Evolutionary conservation across 2,113 vertebrate species (phyloP), one percentile per base, ranked within the genome.

Genomic region (Pyrgilauda ruficollis): DNA sequence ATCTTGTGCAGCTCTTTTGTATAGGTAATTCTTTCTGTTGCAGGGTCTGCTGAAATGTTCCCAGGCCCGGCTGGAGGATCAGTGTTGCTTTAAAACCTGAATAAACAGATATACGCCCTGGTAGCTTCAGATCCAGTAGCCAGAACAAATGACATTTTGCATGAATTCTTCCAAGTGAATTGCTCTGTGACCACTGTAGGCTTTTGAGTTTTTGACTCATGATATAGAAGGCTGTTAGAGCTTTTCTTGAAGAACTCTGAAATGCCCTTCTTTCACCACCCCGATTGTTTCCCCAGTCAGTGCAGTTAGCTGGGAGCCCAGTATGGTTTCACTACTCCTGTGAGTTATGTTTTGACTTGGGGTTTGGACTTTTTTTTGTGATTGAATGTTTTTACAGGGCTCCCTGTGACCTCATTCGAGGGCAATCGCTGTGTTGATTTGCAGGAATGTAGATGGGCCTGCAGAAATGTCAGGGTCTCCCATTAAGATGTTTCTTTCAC

Each of bases 401-500:
- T 90, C 49, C 82, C 74, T 74, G 76, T 88, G 96, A 86, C 92
- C 91, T 95, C 93, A 74, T 52, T 64, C 83, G 41, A 74, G 76
- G 85, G 83, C 90, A 92, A 74, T 77, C 47, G 6, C 85, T 78
- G 88, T 86, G 96, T 68, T 95, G 96, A 93, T 78, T 53, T 56
- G 76, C 56, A 96, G 93, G 95, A 93, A 94, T 96, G 94, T 78
- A n/a, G 94, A 94, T 90, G 85, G 89, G 75, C 56, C 90, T 93
- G 89, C 92, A 92, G 76, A 90, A 93, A 88, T 47, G 72, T 92
- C 96, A 92, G 88, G 79, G 79, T 86, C 79, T 94, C 75, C 94
- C 94, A 90, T 96, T 96, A 93, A 95, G 93, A 90, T n/a, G 72
- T 94, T 87, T 93, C 93, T 92, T 90, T 92, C 94, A 81, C 94